Percentiles rank a stretch among this genome's conserved stretches.
phyloP scores from a whole-genome alignment of 2,113 vertebrate genomes.

The Phalacrocorax aristotelis region DNA sequence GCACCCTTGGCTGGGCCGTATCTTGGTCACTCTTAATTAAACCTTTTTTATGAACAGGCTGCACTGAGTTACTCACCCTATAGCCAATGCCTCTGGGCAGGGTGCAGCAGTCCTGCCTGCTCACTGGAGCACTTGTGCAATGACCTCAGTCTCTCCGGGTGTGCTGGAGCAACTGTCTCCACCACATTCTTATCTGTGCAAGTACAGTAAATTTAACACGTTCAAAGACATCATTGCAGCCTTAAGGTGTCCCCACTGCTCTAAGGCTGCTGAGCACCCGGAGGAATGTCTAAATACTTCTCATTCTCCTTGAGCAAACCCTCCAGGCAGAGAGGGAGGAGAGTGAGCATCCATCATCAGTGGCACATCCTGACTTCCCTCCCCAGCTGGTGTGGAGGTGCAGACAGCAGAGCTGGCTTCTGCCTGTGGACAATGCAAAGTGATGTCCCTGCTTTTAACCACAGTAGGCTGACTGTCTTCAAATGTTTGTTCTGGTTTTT shows the following conservation, averaged over 20 bases:
- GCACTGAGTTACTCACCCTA: background rate
- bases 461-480: background rate
- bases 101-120: background rate
- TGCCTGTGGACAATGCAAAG: background rate
- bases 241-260: conserved; percentile 39
- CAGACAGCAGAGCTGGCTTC: background rate
- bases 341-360: background rate
- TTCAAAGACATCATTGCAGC: background rate
- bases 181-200: background rate
- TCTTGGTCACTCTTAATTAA: background rate
- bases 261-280: background rate
- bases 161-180: background rate
- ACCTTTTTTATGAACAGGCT: background rate
- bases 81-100: background rate
- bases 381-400: background rate
- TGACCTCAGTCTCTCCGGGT: background rate
- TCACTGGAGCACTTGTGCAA: background rate
- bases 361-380: background rate
- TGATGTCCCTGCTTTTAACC: background rate
- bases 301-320: conserved; percentile 18
- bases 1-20: background rate
- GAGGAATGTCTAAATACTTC: background rate
- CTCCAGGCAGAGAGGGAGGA: background rate
- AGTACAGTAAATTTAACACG: background rate
- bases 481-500: background rate